Conservation (phyloP, 2,797 vertebrate genomes). For the Rhyacichthys aspro region DNA sequence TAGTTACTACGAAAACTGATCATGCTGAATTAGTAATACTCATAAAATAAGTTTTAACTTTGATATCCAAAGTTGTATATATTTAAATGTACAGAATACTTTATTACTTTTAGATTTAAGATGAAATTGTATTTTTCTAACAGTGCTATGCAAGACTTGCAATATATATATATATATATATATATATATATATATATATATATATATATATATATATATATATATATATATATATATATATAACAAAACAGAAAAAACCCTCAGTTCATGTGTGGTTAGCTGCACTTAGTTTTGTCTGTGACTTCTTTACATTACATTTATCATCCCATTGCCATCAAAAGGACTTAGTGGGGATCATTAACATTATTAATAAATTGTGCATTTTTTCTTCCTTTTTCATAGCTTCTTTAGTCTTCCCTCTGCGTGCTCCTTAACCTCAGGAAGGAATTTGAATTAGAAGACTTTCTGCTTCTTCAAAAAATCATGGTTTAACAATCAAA, state of each 20-base stretch:
- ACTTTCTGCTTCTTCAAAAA: slow-evolving; percentile 73
- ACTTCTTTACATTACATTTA: not conserved
- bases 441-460: slow-evolving; percentile 91
- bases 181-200: too few species aligned
- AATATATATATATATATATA: too few species aligned
- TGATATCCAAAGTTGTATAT: too few species aligned
- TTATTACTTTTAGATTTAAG: not conserved
- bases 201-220: too few species aligned
- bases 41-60: too few species aligned
- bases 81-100: slow-evolving; percentile 12
- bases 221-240: too few species aligned
- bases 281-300: not conserved
- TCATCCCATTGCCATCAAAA: slow-evolving; percentile 3
- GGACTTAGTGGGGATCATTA: slow-evolving; percentile 14
- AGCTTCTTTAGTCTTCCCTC: slow-evolving; percentile 91
- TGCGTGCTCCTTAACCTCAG: slow-evolving; percentile 86
- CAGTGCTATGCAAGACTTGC: too few species aligned
- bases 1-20: too few species aligned
- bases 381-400: slow-evolving; percentile 71
- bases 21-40: too few species aligned
- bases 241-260: too few species aligned
- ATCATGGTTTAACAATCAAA: slow-evolving; percentile 60
- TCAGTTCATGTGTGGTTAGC: too few species aligned
- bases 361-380: slow-evolving; percentile 49
- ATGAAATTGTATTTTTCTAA: too few species aligned